A percentile compares a stretch with the other conserved stretches of the same genome.
Conservation (phyloP, 2,113 vertebrate genomes). For the Psittacus erithacus region DNA sequence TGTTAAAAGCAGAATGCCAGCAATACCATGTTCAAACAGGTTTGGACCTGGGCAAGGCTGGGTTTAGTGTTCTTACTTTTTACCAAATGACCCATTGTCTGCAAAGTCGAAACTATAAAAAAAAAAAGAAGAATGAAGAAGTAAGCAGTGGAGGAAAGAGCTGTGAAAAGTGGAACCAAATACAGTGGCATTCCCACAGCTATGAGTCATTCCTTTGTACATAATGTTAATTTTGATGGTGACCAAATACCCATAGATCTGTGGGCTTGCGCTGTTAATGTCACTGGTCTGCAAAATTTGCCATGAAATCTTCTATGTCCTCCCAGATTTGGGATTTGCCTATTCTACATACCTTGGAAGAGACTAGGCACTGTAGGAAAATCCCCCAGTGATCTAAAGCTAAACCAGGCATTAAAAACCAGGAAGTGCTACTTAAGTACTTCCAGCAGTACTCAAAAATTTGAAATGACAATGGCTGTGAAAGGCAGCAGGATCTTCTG, state of each 20-base stretch:
- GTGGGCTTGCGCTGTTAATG: background rate
- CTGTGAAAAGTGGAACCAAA: background rate
- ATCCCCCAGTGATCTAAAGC: background rate
- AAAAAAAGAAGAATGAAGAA: background rate
- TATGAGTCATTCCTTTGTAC: background rate
- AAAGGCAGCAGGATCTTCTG: background rate
- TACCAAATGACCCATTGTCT: background rate
- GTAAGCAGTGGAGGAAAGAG: background rate
- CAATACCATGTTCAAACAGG: background rate
- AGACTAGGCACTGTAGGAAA: background rate
- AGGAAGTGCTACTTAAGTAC: no score
- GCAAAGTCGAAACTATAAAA: background rate
- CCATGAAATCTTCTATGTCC: background rate
- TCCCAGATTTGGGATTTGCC: background rate
- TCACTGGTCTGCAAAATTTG: rapidly evolving
- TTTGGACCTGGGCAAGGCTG: background rate
- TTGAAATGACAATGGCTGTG: background rate
- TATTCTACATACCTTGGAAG: background rate
- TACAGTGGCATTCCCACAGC: background rate
- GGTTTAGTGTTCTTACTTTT: background rate
- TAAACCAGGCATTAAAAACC: background rate
- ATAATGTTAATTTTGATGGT: background rate
- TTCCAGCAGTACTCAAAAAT: background rate
- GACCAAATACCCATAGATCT: background rate
- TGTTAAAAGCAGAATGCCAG: background rate